Base-by-base conservation (phyloP, 1,140 invertebrate species). In the Halyomorpha halys region DNA sequence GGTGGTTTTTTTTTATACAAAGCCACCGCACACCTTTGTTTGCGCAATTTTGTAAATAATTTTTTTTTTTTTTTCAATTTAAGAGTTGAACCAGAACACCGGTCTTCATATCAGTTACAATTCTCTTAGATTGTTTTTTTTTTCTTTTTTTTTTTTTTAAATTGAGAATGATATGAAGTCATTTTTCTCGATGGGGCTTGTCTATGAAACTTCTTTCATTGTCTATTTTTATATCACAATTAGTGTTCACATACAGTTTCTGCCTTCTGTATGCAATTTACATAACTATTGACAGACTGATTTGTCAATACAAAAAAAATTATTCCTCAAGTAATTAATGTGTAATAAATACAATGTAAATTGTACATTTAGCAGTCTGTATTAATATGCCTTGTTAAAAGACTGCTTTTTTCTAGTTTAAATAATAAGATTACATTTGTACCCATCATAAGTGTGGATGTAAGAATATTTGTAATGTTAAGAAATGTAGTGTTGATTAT, bases 31-130 rank as follows among this genome's bases (percentile, higher is more conserved):
- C 62, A 63, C 62, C 62, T 63, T 63, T 19, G 30, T 63, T 63
- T 63, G 62, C 62, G 45, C 62, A 63, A 63, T 63, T n/a, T 63
- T 63, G 62, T 63, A 63, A 53, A 63, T 63, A 63, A 49, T 62
- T 62, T 18, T 51, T 62, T 18, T 47, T 47, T 47, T n/a, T 56
- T 21, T 56, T 56, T 23, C 18, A 23, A 25, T 21, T 56, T 56
- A 56, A 56, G 53, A n/a, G 9, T 53, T 2, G 14, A 9, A n/a
- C 6, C 21, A 49, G 21, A 18, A 49, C 11, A 19, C 21, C 21
- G 21, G 21, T 13, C 47, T 49, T 30, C 27, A 30, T n/a, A 49
- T 18, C 47, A 49, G 47, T 47, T 47, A 19, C 3, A 47, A 47
- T 47, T 47, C 45, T 47, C 21, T 18, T 49, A n/a, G 14, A 47